Percentiles rank a stretch among this genome's conserved stretches.
phyloP scores from a whole-genome alignment of 2,113 vertebrate genomes.

The Scomber colias region DNA sequence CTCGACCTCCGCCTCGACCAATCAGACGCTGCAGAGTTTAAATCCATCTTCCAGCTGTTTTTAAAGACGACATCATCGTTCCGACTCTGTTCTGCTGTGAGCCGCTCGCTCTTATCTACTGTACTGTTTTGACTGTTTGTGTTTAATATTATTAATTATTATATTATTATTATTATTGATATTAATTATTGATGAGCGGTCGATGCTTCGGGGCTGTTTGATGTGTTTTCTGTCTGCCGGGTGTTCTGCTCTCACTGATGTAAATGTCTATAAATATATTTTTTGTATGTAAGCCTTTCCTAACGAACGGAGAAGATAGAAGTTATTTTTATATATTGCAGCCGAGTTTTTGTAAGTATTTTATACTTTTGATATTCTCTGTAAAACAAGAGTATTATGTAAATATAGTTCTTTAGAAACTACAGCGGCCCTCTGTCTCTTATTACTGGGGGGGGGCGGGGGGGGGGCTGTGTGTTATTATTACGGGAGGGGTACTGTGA shows the following conservation, averaged over 20 bases:
- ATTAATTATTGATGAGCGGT: not conserved
- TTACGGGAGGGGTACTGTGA: too few relatives aligned
- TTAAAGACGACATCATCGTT: too few relatives aligned
- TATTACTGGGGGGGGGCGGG: too few relatives aligned
- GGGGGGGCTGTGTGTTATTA: too few relatives aligned
- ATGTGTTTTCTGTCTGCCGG: not conserved
- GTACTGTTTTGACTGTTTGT: slow-evolving; percentile 50
- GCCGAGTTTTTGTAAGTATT: slow-evolving; percentile 87
- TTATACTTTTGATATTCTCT: slow-evolving; percentile 89
- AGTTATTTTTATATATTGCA: slow-evolving; percentile 89
- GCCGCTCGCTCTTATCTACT: slow-evolving; percentile 49
- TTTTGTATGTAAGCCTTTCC: slow-evolving; percentile 86
- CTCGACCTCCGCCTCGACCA: too few relatives aligned
- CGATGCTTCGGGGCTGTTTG: slow-evolving; percentile 12
- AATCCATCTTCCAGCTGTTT: too few relatives aligned
- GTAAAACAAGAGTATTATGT: slow-evolving; percentile 88
- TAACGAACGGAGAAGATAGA: slow-evolving; percentile 84
- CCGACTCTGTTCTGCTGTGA: not conserved
- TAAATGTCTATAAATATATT: slow-evolving; percentile 83
- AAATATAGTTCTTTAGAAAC: slow-evolving; percentile 89
- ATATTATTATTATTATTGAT: too few relatives aligned
- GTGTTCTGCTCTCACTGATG: slow-evolving; percentile 42
- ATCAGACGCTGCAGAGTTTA: too few relatives aligned
- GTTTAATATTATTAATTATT: slow-evolving; percentile 8
- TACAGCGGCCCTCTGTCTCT: not conserved